Conservation (phyloP, 2,888 invertebrate species). For the Hecatera dysodea region DNA sequence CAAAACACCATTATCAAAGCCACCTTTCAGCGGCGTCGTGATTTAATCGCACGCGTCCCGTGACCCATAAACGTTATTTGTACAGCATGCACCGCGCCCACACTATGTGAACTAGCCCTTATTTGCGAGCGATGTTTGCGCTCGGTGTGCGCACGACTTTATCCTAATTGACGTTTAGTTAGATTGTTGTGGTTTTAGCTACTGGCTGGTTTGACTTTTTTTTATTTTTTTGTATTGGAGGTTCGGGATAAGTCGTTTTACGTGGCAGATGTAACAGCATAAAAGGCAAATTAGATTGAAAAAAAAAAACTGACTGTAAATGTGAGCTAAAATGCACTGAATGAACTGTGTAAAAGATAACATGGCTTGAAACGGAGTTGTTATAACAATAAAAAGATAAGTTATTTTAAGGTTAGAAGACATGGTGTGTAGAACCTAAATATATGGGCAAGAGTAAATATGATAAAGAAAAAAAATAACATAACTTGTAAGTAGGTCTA, state of each 20-base stretch:
- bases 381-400: no score
- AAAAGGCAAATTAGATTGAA: no score
- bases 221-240: constrained; percentile 14
- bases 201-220: constrained; percentile 52
- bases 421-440: neutral
- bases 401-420: no score
- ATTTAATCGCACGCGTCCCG: constrained; percentile 63
- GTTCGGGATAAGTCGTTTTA: no score
- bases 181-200: constrained; percentile 65
- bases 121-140: constrained; percentile 75
- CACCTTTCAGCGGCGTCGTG: constrained; percentile 48
- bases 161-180: constrained; percentile 78
- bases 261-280: no score
- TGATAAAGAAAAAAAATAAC: neutral
- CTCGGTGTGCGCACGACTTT: constrained; percentile 74
- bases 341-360: no score
- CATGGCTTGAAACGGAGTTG: no score
- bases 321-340: no score
- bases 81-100: constrained; percentile 61
- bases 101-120: constrained; percentile 73
- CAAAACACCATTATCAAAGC: constrained; percentile 12
- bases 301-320: no score
- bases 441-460: neutral
- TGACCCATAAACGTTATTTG: constrained; percentile 70
- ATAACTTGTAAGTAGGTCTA: neutral